A percentile compares a stretch with the other conserved stretches of the same genome.
Conservation (phyloP, 53 echinoderm and acorn worm genomes). For the Holothuria leucospilota region DNA sequence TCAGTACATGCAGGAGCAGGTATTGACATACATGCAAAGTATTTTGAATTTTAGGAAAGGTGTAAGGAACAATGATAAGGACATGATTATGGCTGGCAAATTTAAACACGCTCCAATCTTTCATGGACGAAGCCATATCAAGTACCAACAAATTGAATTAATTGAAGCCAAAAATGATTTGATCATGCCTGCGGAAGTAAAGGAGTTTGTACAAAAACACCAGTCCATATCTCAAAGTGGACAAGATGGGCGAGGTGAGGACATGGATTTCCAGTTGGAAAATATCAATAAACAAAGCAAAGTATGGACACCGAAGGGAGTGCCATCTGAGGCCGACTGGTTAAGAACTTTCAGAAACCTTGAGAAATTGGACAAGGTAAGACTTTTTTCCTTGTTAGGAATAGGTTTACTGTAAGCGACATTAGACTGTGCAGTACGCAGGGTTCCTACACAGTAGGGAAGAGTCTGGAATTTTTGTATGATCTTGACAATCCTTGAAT, state of each 20-base stretch:
- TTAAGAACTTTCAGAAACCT: background rate
- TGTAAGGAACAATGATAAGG: conserved; percentile 42
- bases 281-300: conserved; percentile 16
- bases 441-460: no score
- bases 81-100: conserved; percentile 39
- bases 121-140: conserved; percentile 7
- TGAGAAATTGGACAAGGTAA: conserved; percentile 23
- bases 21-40: conserved; percentile 52
- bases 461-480: background rate
- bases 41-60: conserved; percentile 65
- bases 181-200: background rate
- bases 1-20: conserved; percentile 65
- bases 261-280: conserved; percentile 11
- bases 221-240: conserved; percentile 23
- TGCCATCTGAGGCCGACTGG: background rate
- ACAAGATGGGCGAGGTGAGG: background rate
- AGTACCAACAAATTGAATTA: conserved; percentile 17
- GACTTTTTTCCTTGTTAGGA: background rate
- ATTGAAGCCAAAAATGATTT: background rate
- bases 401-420: no score
- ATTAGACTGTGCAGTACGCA: no score
- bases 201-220: background rate
- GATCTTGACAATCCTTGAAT: no score
- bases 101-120: conserved; percentile 30
- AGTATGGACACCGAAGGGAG: conserved; percentile 13